Conservation (phyloP, 2,797 vertebrate genomes). For the Perodicticus potto region DNA sequence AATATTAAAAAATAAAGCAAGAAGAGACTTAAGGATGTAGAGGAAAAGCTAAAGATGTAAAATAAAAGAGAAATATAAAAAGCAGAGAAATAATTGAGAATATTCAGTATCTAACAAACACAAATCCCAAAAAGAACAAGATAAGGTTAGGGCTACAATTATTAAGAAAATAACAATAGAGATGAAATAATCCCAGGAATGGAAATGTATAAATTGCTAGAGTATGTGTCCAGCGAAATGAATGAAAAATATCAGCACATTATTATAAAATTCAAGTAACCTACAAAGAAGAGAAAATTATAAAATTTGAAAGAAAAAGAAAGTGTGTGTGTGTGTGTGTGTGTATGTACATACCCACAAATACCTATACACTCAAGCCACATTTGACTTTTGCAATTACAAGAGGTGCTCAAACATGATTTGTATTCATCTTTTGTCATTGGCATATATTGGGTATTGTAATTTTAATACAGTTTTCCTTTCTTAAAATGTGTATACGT, state of each 20-base stretch:
- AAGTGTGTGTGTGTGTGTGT: too few relatives aligned
- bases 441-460: too few relatives aligned
- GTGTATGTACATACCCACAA: too few relatives aligned
- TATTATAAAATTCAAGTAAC: neutral
- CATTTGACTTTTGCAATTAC: too few relatives aligned
- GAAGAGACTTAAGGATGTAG: neutral
- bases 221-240: neutral
- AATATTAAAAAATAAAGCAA: neutral
- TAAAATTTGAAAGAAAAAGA: neutral
- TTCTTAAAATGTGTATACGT: too few relatives aligned
- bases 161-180: neutral
- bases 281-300: neutral
- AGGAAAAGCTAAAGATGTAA: slow-evolving; percentile 17
- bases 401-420: too few relatives aligned
- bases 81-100: neutral
- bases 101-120: neutral
- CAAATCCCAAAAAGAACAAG: neutral
- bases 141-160: neutral
- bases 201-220: neutral
- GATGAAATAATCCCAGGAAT: slow-evolving; percentile 1
- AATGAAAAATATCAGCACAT: neutral
- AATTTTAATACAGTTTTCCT: too few relatives aligned
- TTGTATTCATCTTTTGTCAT: too few relatives aligned
- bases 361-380: too few relatives aligned
- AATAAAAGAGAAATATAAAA: neutral